Evolutionary conservation across 2,888 invertebrate genomes (phyloP), one percentile per base, ranked within the genome.

Genomic region (Acanthosepion pharaonis): DNA sequence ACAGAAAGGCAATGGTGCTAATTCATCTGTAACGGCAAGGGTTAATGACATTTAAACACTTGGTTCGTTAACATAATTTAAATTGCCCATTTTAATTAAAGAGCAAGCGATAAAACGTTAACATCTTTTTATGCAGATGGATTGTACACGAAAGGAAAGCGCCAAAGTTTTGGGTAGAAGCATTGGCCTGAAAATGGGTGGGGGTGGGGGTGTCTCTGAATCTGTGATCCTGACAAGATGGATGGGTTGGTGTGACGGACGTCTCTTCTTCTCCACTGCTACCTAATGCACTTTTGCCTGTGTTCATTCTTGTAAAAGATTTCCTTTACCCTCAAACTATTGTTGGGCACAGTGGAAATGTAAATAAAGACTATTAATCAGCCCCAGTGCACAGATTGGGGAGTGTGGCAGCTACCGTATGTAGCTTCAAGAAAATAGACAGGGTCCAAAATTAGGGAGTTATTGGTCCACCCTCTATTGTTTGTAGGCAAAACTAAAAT

Each of bases 361-460:
- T 78, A 78, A 78, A 78, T 78, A 78, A 78, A 23, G 33, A 78
- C 0, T 0, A 28, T 8, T 28, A 78, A 78, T n/a, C 78, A 78
- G 18, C 78, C 78, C n/a, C 78, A 78, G n/a, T 33, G 2, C 78
- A n/a, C 15, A 59, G 78, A 78, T 78, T 78, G 78, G 78, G 78
- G n/a, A n/a, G 78, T n/a, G n/a, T 78, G 78, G 78, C 78, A 78
- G 78, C 78, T 78, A 78, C 78, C 78, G 15, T 78, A n/a, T n/a
- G 78, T 78, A 78, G 78, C 78, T 78, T 78, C 78, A 78, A 78
- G 28, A 33, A 42, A 33, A 78, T n/a, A 78, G 78, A 78, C 78
- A 78, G 78, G 78, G 78, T 78, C 78, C 78, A 78, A 78, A 78
- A 78, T 33, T 78, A n/a, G 78, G 78, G n/a, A 78, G 78, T n/a